Conservation (phyloP, 2,888 invertebrate genomes). For the Zhuqinia jingwanae region DNA sequence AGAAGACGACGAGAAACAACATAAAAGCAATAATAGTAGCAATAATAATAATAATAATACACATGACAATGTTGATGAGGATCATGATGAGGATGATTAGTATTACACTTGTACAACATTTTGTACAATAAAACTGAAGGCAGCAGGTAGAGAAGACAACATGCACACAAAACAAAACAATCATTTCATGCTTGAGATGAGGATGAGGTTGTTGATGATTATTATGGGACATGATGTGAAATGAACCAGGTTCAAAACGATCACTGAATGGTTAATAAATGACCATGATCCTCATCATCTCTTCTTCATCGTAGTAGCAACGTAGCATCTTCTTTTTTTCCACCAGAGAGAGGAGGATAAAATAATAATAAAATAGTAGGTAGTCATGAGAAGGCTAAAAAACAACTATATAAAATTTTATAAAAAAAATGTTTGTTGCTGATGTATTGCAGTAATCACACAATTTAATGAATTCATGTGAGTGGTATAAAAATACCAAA, state of each 20-base stretch:
- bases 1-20: slow-evolving; percentile 7
- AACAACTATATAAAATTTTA: background rate
- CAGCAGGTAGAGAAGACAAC: background rate
- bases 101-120: slow-evolving; percentile 40
- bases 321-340: no score
- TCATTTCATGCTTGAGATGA: slow-evolving; percentile 28
- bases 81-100: slow-evolving; percentile 46
- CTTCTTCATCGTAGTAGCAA: no score
- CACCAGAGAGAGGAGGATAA: slow-evolving; percentile 13
- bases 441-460: slow-evolving; percentile 23
- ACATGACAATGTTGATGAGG: slow-evolving; percentile 54
- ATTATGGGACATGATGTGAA: slow-evolving; percentile 56
- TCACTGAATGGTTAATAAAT: slow-evolving; percentile 58
- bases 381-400: slow-evolving; percentile 39
- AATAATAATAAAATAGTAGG: no score
- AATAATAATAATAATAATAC: slow-evolving; percentile 47
- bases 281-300: slow-evolving; percentile 37
- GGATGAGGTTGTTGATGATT: slow-evolving; percentile 1
- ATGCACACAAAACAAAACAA: slow-evolving; percentile 2
- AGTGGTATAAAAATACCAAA: slow-evolving; percentile 42
- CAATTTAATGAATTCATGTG: slow-evolving; percentile 46
- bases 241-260: slow-evolving; percentile 67
- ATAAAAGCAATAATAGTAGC: slow-evolving; percentile 48
- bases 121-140: slow-evolving; percentile 17
- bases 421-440: background rate